Evolutionary conservation across 2,888 invertebrate species (phyloP).

Genomic region (Quadroppia sp.): DNA sequence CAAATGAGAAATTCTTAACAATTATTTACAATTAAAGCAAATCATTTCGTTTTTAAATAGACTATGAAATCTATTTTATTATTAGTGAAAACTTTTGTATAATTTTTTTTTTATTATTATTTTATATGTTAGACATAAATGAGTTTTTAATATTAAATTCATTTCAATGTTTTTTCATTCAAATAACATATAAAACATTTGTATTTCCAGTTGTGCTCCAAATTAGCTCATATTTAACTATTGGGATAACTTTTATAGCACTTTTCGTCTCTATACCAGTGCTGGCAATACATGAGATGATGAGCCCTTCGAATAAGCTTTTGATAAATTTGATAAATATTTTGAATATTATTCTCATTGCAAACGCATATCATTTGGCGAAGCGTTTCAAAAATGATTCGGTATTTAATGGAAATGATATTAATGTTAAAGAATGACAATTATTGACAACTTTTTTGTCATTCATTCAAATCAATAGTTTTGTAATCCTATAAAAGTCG

Average conservation of each 20-base stretch:
- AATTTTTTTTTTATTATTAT: too few relatives aligned
- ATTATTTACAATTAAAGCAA: too few relatives aligned
- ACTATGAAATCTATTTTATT: too few relatives aligned
- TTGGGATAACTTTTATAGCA: not conserved
- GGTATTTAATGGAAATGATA: too few relatives aligned
- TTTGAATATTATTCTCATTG: not conserved
- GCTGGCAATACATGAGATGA: not conserved
- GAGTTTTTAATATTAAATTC: too few relatives aligned
- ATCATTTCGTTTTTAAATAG: too few relatives aligned
- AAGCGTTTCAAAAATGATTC: not conserved
- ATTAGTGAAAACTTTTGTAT: too few relatives aligned
- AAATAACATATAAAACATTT: not conserved
- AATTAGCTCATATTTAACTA: not conserved
- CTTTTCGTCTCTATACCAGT: too few relatives aligned
- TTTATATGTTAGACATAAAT: too few relatives aligned
- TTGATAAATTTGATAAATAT: not conserved
- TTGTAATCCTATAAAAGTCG: conserved; percentile 61
- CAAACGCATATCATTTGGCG: not conserved
- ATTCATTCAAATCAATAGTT: conserved; percentile 46
- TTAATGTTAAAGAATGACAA: too few relatives aligned
- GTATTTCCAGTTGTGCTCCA: conserved; percentile 1
- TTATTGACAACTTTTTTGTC: too few relatives aligned
- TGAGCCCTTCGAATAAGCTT: not conserved
- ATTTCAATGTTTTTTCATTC: not conserved
- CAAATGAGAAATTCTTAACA: too few relatives aligned